Evolutionary conservation across 2,888 invertebrate species (phyloP).

Genomic region (Scaptomyza cyrtandrae): DNA sequence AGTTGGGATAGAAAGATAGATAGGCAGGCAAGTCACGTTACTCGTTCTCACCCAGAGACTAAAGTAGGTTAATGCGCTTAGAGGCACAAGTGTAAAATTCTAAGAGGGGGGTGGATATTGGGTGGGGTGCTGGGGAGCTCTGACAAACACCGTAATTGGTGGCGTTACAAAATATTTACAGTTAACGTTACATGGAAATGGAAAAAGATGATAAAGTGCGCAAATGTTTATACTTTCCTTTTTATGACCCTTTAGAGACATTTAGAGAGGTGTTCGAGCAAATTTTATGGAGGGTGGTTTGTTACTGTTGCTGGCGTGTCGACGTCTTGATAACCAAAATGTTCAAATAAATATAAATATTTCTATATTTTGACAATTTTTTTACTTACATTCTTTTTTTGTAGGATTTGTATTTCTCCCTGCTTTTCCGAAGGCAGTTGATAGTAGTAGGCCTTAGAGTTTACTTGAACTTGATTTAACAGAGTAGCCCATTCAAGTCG

Average conservation of each 20-base stretch:
- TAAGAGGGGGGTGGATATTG: neutral
- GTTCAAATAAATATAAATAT: slow-evolving; percentile 37
- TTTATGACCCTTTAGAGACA: slow-evolving; percentile 75
- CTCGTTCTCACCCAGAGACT: slow-evolving; percentile 35
- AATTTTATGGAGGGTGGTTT: slow-evolving; percentile 11
- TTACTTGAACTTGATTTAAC: too few relatives aligned
- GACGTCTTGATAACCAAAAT: slow-evolving; percentile 68
- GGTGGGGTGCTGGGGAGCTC: neutral
- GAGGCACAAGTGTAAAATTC: slow-evolving; percentile 11
- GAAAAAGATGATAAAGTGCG: slow-evolving; percentile 79
- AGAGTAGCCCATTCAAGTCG: slow-evolving; percentile 8
- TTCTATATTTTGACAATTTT: slow-evolving; percentile 37
- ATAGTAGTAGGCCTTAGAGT: slow-evolving; percentile 24
- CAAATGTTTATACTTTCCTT: slow-evolving; percentile 82
- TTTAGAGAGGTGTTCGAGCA: slow-evolving; percentile 50
- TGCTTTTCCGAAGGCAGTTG: neutral
- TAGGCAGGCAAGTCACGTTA: slow-evolving; percentile 54
- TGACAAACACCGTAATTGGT: slow-evolving; percentile 70
- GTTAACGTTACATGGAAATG: slow-evolving; percentile 73
- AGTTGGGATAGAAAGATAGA: slow-evolving; percentile 28
- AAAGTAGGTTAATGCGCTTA: slow-evolving; percentile 73
- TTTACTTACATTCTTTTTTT: neutral
- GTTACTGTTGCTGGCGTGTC: slow-evolving; percentile 47
- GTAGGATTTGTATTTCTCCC: slow-evolving; percentile 26
- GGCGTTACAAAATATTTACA: slow-evolving; percentile 81